Conservation (phyloP, 2,797 vertebrate species). For the Callimico goeldii region DNA sequence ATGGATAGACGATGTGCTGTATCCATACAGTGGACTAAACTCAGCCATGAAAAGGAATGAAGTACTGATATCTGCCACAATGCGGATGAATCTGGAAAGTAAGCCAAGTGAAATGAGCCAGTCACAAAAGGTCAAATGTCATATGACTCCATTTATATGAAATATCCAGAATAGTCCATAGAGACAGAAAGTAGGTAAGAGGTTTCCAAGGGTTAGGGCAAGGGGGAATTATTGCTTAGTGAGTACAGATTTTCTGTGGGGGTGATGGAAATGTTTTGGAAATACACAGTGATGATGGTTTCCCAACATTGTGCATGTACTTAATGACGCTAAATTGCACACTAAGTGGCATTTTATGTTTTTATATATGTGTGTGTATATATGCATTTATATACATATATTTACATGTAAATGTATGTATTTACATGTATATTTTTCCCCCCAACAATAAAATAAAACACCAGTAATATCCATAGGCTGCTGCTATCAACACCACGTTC, state of each 20-base stretch:
- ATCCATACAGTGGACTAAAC: too few species aligned
- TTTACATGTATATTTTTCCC: neutral
- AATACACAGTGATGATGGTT: neutral
- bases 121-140: neutral
- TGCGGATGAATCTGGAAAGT: neutral
- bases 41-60: neutral
- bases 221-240: neutral
- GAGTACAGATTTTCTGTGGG: neutral
- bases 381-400: neutral
- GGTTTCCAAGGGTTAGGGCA: neutral
- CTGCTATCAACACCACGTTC: neutral
- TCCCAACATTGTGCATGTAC: neutral
- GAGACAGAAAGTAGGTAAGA: neutral
- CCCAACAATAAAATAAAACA: neutral
- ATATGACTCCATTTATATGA: neutral
- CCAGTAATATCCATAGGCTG: neutral
- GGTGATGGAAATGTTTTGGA: neutral
- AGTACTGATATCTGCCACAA: accelerated
- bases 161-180: neutral
- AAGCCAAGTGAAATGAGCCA: neutral
- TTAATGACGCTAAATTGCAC: neutral
- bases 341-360: neutral
- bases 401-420: neutral
- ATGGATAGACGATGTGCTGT: neutral
- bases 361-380: neutral